Percentiles rank a stretch among this genome's conserved stretches.
These are phyloP conservation scores for Andricus curvator DNA, from an alignment of 2,888 invertebrate species.

Conservation along the genomic window DNA sequence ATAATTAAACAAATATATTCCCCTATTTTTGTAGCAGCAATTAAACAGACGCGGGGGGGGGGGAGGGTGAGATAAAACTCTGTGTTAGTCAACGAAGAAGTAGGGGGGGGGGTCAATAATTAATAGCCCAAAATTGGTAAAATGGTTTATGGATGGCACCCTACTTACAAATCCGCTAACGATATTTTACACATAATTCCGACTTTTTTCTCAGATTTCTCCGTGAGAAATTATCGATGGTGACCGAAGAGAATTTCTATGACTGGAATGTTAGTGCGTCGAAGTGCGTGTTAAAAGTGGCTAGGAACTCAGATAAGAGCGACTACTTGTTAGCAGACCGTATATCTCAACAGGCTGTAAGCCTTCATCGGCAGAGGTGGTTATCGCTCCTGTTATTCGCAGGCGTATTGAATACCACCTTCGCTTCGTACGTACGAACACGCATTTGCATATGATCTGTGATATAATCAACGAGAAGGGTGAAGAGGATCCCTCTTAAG, in stretches of 20 bases:
- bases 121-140: too few species aligned
- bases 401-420: slow-evolving; percentile 39
- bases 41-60: too few species aligned
- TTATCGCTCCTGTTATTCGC: slow-evolving; percentile 46
- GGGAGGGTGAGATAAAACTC: too few species aligned
- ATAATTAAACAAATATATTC: too few species aligned
- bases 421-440: slow-evolving; percentile 29
- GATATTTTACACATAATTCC: too few species aligned
- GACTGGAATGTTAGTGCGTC: slow-evolving; percentile 19
- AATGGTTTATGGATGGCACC: too few species aligned
- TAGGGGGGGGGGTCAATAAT: too few species aligned
- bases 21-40: too few species aligned
- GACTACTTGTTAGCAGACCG: slow-evolving; percentile 41
- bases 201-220: too few species aligned
- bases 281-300: slow-evolving; percentile 32
- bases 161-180: too few species aligned
- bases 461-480: slow-evolving; percentile 31
- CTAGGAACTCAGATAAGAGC: slow-evolving; percentile 35
- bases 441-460: slow-evolving; percentile 35
- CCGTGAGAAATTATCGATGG: slow-evolving; percentile 6
- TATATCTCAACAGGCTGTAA: slow-evolving; percentile 57
- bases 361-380: slow-evolving; percentile 55
- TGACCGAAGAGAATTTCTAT: not conserved
- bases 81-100: too few species aligned
- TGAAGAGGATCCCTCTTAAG: slow-evolving; percentile 15